Base-by-base conservation (phyloP, 2,113 vertebrate genomes). In the Notechis scutatus region DNA sequence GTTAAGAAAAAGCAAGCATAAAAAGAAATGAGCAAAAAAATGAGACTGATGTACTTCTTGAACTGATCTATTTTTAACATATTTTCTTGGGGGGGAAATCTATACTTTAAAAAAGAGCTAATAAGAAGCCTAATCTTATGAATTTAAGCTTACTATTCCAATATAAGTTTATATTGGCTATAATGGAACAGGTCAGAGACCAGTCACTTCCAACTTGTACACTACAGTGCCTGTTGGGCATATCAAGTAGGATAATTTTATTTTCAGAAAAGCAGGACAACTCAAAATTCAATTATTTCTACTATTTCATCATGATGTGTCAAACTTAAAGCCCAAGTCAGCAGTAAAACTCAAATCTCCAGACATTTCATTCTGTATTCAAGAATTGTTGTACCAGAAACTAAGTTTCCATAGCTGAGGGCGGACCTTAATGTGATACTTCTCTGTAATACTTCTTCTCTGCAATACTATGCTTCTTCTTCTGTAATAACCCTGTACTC, bases 1-100 rank as follows among this genome's bases (percentile, higher is more conserved):
- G 26, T 92, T 81, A 89, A 81, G 57, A 20, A 92, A 55, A 89
- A 74, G 39, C 87, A 85, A 89, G 88, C 55, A 34, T 12, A 92
- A 18, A 81, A 47, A 42, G 26, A 6, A n/a, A 11, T 29, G 42
- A 34, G 47, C 1, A n/a, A 34, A 92, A 29, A 88, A 34, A 12
- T 3, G 57, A 39, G 29, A 81, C 12, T n/a, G 29, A 18, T 34
- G 11, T 85, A 42, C 21, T 87, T 59, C 55, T 34, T 39, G 59
- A n/a, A 34, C n/a, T 1, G 4, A 39, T 14, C 23, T n/a, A 18
- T 45, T 85, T 92, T 56, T 92, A 85, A 57, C 74, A 56, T 29
- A 56, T 56, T 85, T 91, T 34, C 4, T 56, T 85, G 21, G 45
- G 1, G 23, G 54, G 54, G 5, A 4, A 20, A 3, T 50, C 39